A percentile compares a stretch with the other conserved stretches of the same genome.
Conservation (phyloP, 2,113 vertebrate species). For the Burhinus bistriatus region DNA sequence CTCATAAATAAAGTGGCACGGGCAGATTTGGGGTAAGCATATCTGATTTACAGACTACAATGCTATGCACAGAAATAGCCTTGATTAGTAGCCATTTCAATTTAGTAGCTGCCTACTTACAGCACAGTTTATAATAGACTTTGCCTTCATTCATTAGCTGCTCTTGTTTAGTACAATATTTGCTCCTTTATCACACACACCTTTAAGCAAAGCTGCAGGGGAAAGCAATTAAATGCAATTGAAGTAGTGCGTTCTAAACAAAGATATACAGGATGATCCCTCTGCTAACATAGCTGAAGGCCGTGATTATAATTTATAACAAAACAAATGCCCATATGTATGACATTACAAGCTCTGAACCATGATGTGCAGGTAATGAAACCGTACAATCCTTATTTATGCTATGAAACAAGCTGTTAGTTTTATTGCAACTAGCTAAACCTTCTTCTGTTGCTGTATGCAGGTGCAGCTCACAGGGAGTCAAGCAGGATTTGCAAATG, state of each 20-base stretch:
- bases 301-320: slow-evolving; percentile 13
- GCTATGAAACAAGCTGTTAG: slow-evolving; percentile 3
- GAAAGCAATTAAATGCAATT: slow-evolving; percentile 19
- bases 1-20: not conserved
- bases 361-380: slow-evolving; percentile 19
- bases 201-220: slow-evolving; percentile 20
- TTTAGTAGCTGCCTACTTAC: not conserved
- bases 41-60: slow-evolving; percentile 7
- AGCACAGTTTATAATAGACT: not conserved
- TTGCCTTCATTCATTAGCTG: not conserved
- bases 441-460: not conserved
- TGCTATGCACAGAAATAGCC: not conserved
- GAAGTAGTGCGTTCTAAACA: not conserved
- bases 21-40: not conserved
- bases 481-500: not conserved
- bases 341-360: slow-evolving; percentile 17
- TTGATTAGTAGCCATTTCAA: not conserved
- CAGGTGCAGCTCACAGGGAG: not conserved
- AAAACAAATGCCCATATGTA: not conserved
- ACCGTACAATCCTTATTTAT: slow-evolving; percentile 17
- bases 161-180: slow-evolving; percentile 2
- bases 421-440: not conserved
- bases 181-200: not conserved
- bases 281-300: slow-evolving; percentile 9
- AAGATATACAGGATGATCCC: slow-evolving; percentile 10